Conservation (phyloP, 1,140 invertebrate species). For the Brachionus calyciflorus region DNA sequence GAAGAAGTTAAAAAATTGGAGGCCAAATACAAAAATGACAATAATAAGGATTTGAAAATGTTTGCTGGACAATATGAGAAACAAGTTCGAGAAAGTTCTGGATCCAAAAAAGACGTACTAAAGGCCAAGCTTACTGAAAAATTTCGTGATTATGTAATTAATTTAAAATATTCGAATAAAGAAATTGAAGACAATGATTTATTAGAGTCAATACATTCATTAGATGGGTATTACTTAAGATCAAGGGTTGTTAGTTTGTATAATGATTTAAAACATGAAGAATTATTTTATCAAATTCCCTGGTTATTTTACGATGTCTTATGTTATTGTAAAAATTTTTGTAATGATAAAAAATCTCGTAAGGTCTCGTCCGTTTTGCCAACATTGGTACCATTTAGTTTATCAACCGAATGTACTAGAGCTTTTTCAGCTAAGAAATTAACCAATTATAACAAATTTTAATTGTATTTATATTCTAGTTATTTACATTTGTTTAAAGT, state of each 20-base stretch:
- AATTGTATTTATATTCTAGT: too few relatives aligned
- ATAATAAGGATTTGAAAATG: not conserved
- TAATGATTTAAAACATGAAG: not conserved
- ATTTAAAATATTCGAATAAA: not conserved
- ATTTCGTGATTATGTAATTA: not conserved
- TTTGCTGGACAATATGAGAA: not conserved
- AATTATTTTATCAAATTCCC: conserved; percentile 4
- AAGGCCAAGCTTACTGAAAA: not conserved
- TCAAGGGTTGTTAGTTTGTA: not conserved
- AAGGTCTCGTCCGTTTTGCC: not conserved
- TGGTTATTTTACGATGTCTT: conserved; percentile 33
- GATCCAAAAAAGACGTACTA: not conserved
- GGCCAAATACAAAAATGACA: not conserved
- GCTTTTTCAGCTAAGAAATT: conserved; percentile 2
- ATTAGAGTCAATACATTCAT: not conserved
- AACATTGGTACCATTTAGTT: not conserved
- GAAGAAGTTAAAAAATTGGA: not conserved
- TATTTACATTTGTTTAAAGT: too few relatives aligned
- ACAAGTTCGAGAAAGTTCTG: not conserved
- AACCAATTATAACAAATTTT: not conserved
- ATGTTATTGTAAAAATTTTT: conserved; percentile 34
- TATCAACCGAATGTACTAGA: not conserved
- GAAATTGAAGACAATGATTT: not conserved
- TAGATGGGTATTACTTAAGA: not conserved
- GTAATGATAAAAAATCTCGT: not conserved